Percentiles rank a stretch among this genome's conserved stretches.
Evolutionary conservation across 2,797 vertebrate species (phyloP).

Genomic region (Pangasius djambal): DNA sequence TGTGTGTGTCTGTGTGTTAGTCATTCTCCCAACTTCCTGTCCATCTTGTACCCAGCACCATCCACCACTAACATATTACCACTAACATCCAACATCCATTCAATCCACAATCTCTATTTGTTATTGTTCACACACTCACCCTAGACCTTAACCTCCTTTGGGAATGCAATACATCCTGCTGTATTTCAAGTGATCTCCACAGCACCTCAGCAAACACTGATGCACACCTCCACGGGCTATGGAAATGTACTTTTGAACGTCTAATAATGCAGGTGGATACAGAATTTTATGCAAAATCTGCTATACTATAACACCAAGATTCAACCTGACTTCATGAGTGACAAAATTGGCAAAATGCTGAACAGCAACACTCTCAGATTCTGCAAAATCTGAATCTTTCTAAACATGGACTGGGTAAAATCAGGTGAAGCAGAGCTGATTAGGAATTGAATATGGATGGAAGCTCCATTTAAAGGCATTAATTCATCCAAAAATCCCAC

Average conservation of each 20-base stretch:
- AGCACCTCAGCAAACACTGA: conserved; percentile 15
- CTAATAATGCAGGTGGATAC: not conserved
- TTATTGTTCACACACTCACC: not conserved
- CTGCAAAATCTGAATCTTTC: not conserved
- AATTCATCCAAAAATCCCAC: not conserved
- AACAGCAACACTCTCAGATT: not conserved
- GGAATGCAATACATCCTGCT: not conserved
- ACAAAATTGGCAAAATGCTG: not conserved
- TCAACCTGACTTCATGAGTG: not conserved
- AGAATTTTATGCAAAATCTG: not conserved
- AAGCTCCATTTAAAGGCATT: not conserved
- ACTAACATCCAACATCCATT: not conserved
- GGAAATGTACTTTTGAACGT: not conserved
- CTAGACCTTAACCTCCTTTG: not conserved
- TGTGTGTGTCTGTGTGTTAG: not conserved
- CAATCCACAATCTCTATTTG: not conserved
- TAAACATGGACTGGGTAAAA: not conserved
- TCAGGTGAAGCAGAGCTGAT: not conserved
- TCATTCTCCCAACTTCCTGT: not conserved
- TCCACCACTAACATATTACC: not conserved
- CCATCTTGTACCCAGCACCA: not conserved
- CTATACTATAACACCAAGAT: not conserved
- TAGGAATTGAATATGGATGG: not conserved
- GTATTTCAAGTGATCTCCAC: not conserved
- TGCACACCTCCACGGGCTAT: not conserved